A percentile compares a stretch with the other conserved stretches of the same genome.
Evolutionary conservation across 1,140 invertebrate species (phyloP).

Genomic region (Dendrolimus punctatus): DNA sequence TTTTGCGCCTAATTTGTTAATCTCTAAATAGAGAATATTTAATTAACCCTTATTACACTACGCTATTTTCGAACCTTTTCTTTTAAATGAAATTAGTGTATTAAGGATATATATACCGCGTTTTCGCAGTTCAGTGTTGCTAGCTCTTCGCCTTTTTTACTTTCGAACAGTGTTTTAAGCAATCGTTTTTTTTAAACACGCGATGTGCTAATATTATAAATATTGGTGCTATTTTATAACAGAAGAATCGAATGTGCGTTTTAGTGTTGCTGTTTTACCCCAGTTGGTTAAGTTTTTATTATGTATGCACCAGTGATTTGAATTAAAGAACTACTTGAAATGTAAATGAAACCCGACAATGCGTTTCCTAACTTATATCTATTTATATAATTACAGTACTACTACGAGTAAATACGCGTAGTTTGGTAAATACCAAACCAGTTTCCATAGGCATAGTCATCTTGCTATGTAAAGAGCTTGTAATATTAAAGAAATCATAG

Average conservation of each 20-base stretch:
- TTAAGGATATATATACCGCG: slow-evolving; percentile 13
- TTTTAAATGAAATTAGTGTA: slow-evolving; percentile 2
- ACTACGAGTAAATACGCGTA: too few relatives aligned
- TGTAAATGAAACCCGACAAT: too few relatives aligned
- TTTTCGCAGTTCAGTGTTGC: slow-evolving; percentile 29
- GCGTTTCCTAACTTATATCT: too few relatives aligned
- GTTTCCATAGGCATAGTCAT: too few relatives aligned
- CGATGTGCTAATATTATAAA: slow-evolving; percentile 50
- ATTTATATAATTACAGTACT: too few relatives aligned
- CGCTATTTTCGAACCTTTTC: too few relatives aligned
- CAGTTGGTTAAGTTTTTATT: background rate
- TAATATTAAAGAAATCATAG: too few relatives aligned
- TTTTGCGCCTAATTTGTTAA: too few relatives aligned
- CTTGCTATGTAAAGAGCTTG: too few relatives aligned
- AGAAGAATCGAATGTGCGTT: slow-evolving; percentile 36
- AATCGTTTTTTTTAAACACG: slow-evolving; percentile 24
- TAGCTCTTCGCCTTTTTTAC: slow-evolving; percentile 8
- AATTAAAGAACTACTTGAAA: slow-evolving; percentile 13
- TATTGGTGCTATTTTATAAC: slow-evolving; percentile 64
- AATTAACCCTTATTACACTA: too few relatives aligned
- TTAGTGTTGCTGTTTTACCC: slow-evolving; percentile 10
- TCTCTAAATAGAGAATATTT: too few relatives aligned
- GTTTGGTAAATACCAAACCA: too few relatives aligned
- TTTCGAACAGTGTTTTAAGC: slow-evolving; percentile 16
- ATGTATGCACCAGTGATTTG: slow-evolving; percentile 42